These are phyloP conservation scores for Acleris sparsana DNA, from an alignment of 2,888 invertebrate species.

Conservation along the genomic window DNA sequence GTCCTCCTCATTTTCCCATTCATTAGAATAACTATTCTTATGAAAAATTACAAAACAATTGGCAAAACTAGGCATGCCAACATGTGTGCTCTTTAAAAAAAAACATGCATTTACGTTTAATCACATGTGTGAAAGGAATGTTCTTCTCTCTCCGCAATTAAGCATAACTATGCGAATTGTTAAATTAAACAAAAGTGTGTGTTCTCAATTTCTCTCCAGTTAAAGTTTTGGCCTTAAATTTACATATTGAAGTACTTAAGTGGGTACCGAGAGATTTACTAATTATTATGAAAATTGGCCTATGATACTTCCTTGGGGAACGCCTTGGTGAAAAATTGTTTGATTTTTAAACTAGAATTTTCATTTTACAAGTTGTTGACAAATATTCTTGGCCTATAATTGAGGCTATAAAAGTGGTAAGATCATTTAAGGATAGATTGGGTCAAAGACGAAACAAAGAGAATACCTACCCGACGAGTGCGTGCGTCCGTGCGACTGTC, in stretches of 20 bases:
- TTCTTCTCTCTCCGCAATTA: background rate
- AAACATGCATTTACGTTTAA: too few species aligned
- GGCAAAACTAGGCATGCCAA: too few species aligned
- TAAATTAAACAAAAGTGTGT: background rate
- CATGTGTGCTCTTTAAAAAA: too few species aligned
- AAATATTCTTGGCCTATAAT: background rate
- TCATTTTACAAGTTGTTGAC: background rate
- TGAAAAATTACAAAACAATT: too few species aligned
- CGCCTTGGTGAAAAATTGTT: background rate
- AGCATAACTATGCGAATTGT: background rate
- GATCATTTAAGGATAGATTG: too few species aligned
- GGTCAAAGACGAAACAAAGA: too few species aligned
- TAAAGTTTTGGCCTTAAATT: background rate
- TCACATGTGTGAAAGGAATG: too few species aligned
- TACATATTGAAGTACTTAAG: background rate
- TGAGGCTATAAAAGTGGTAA: too few species aligned
- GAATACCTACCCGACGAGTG: too few species aligned
- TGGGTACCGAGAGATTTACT: background rate
- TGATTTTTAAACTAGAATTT: background rate
- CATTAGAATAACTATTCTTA: too few species aligned
- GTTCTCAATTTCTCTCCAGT: background rate
- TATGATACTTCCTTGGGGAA: background rate
- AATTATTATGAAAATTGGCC: background rate
- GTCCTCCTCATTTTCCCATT: too few species aligned
- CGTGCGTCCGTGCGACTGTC: too few species aligned